Evolutionary conservation across 2,888 invertebrate genomes (phyloP), one percentile per base, ranked within the genome.

Genomic region (Geotrupes spiniger): DNA sequence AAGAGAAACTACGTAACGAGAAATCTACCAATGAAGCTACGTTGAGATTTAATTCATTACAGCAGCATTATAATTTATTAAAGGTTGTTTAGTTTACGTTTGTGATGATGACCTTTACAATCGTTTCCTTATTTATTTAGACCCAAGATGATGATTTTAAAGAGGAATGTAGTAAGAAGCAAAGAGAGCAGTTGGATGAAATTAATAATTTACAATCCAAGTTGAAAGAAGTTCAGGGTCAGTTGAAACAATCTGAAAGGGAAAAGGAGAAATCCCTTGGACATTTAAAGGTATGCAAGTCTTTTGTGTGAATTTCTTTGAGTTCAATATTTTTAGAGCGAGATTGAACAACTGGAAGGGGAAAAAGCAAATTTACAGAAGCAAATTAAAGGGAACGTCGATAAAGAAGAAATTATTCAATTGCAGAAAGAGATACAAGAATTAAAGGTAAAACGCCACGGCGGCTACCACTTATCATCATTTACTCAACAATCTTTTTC

Each of bases 11-110:
- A 21, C 70, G 72, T 50, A 70, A 75, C 56, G 74, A 78, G 51
- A 79, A 79, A 54, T 70, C 74, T 27, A 66, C 75, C 40, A 66
- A 74, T 44, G 76, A 80, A 58, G 67, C 74, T 41, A 71, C 78
- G 61, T 68, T 78, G 57, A 75, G 78, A 54, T 79, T 77, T 56
- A 76, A 75, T 28, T 76, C 78, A 3, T 63, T 81, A 42, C 75
- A 80, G 52, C 79, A 79, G 55, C 76, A 78, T 52, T 77, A 76
- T 56, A 79, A 78, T 62, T 58, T 79, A 49, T 63, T 77, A 48
- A 70, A 76, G 64, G 74, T 74, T 58, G 52, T 50, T 51, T 26
- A 26, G 40, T 31, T 1, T 47, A 44, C 8, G n/a, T 10, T 10
- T 28, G 11, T 5, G 27, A 45, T 2, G 6, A 26, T 16, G 6